Conservation (phyloP, 23 tunicate species). For the Ascidia mentula region DNA sequence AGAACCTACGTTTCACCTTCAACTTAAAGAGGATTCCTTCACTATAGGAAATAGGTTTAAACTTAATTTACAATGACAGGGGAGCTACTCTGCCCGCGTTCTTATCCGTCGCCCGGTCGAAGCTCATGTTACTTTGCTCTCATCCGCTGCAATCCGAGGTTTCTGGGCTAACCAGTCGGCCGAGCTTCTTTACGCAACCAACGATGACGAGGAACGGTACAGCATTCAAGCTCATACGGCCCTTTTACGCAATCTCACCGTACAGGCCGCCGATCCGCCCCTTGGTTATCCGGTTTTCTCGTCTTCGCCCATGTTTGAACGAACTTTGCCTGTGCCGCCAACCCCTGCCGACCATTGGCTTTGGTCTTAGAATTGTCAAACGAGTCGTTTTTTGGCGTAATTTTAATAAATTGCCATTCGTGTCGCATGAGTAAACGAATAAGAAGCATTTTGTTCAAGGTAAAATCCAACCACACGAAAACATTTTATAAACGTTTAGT, state of each 20-base stretch:
- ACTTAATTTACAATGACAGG: too few species aligned
- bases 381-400: too few species aligned
- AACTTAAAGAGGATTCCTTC: too few species aligned
- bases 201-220: conserved; percentile 75
- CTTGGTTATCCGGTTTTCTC: conserved; percentile 71
- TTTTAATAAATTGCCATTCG: too few species aligned
- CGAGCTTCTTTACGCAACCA: conserved; percentile 52
- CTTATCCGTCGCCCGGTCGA: conserved; percentile 46
- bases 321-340: conserved; percentile 8
- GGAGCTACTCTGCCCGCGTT: conserved; percentile 27
- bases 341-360: not conserved
- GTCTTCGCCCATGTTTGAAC: conserved; percentile 30
- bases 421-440: too few species aligned
- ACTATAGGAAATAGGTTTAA: too few species aligned
- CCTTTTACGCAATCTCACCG: conserved; percentile 48
- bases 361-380: too few species aligned
- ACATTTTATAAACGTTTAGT: too few species aligned
- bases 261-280: conserved; percentile 71
- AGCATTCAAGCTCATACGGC: conserved; percentile 69
- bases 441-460: too few species aligned
- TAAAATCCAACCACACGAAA: too few species aligned
- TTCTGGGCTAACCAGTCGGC: conserved; percentile 60
- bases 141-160: conserved; percentile 53
- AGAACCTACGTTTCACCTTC: too few species aligned
- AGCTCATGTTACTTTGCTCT: conserved; percentile 30